A percentile compares a stretch with the other conserved stretches of the same genome.
Evolutionary conservation across 2,113 vertebrate species (phyloP).

Genomic region (Thunnus maccoyii): DNA sequence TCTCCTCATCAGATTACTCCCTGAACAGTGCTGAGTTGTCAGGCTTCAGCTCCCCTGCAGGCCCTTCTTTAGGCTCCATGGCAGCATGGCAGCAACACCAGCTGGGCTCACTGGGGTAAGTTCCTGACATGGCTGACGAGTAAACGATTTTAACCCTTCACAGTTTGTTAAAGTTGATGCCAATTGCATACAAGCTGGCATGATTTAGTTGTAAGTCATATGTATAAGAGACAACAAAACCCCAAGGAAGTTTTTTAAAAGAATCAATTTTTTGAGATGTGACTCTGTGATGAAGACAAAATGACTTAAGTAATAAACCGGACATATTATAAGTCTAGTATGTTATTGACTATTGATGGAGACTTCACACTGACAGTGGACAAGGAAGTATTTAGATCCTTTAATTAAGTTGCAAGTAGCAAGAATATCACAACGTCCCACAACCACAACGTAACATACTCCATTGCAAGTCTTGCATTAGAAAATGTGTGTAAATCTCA

Average conservation of each 20-base stretch:
- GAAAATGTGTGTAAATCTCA: too few relatives aligned
- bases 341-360: background rate
- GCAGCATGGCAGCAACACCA: conserved; percentile 95
- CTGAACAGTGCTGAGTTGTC: conserved; percentile 92
- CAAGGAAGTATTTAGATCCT: background rate
- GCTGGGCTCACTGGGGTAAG: conserved; percentile 92
- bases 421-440: too few relatives aligned
- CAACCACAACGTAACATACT: too few relatives aligned
- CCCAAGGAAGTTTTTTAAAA: background rate
- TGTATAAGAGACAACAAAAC: too few relatives aligned
- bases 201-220: too few relatives aligned
- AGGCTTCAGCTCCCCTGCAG: conserved; percentile 90
- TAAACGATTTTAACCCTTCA: background rate
- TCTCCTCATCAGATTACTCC: conserved; percentile 88
- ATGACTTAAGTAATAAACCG: background rate
- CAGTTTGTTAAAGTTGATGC: background rate
- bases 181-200: too few relatives aligned
- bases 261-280: background rate
- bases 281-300: background rate
- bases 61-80: conserved; percentile 89
- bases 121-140: conserved; percentile 24
- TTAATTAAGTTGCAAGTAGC: background rate
- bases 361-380: background rate
- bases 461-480: too few relatives aligned
- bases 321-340: background rate